Evolutionary conservation across 2,113 vertebrate genomes (phyloP).

Genomic region (Bufo bufo): DNA sequence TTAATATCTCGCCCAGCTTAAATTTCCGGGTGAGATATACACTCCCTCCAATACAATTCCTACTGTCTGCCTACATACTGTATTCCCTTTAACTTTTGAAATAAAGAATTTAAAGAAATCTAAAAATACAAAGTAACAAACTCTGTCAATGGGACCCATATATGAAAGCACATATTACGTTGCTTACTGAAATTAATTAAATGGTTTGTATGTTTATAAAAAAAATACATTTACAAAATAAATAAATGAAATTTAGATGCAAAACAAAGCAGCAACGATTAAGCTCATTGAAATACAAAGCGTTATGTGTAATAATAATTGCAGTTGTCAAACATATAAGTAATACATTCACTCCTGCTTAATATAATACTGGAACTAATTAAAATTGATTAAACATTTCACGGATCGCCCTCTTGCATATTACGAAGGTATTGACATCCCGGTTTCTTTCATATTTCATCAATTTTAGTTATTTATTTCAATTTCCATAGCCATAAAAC

Average conservation of each 20-base stretch:
- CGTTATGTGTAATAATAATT: constrained; percentile 36
- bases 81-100: no score
- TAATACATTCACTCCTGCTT: constrained; percentile 46
- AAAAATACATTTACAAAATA: background rate
- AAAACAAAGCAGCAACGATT: background rate
- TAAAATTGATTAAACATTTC: constrained; percentile 56
- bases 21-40: no score
- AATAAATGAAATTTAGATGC: background rate
- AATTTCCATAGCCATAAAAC: constrained; percentile 72
- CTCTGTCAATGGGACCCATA: background rate
- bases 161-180: background rate
- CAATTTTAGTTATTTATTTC: constrained; percentile 69
- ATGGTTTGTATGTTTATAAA: background rate
- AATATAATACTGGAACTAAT: constrained; percentile 61
- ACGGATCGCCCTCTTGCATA: constrained; percentile 47
- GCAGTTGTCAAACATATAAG: constrained; percentile 30
- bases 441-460: constrained; percentile 62
- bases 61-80: no score
- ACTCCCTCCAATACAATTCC: no score
- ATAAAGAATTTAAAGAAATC: background rate
- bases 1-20: no score
- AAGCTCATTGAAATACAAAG: constrained; percentile 13
- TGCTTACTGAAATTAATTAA: constrained; percentile 11
- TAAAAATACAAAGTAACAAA: background rate
- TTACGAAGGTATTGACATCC: constrained; percentile 11